Percentiles rank a stretch among this genome's conserved stretches.
Conservation (phyloP, 2,113 vertebrate genomes). For the Stegastes partitus region DNA sequence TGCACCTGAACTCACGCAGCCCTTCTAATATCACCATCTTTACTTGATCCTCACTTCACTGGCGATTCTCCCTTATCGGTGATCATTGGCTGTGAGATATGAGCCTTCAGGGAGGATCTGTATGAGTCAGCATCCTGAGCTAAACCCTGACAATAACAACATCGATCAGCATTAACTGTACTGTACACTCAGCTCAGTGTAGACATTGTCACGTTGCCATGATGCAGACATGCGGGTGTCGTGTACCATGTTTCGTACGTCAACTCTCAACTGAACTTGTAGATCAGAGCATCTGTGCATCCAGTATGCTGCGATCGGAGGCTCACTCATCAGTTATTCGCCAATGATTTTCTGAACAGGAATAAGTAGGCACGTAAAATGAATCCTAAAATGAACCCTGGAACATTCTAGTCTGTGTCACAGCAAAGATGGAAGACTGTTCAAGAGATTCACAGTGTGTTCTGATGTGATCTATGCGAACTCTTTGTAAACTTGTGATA, state of each 20-base stretch:
- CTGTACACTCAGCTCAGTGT: not conserved
- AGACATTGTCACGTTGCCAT: constrained; percentile 1
- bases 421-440: constrained; percentile 5
- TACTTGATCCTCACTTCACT: constrained; percentile 52
- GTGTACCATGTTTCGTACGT: not conserved
- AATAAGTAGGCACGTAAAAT: constrained; percentile 1
- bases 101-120: constrained; percentile 6
- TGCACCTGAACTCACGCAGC: constrained; percentile 1
- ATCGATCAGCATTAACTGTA: constrained; percentile 10
- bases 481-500: not conserved
- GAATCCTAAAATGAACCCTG: constrained; percentile 39
- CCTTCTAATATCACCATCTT: constrained; percentile 33
- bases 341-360: not conserved
- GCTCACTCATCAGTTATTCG: constrained; percentile 1
- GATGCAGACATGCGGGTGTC: not conserved
- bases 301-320: not conserved
- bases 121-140: constrained; percentile 36
- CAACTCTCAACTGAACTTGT: not conserved
- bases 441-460: not conserved
- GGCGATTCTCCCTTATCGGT: constrained; percentile 25
- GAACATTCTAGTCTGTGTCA: not conserved
- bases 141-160: constrained; percentile 29
- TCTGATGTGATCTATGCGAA: constrained; percentile 8
- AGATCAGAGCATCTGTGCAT: not conserved
- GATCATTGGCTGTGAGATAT: constrained; percentile 29